Base-by-base conservation (phyloP, 2,113 vertebrate genomes). In the Macrotus californicus region DNA sequence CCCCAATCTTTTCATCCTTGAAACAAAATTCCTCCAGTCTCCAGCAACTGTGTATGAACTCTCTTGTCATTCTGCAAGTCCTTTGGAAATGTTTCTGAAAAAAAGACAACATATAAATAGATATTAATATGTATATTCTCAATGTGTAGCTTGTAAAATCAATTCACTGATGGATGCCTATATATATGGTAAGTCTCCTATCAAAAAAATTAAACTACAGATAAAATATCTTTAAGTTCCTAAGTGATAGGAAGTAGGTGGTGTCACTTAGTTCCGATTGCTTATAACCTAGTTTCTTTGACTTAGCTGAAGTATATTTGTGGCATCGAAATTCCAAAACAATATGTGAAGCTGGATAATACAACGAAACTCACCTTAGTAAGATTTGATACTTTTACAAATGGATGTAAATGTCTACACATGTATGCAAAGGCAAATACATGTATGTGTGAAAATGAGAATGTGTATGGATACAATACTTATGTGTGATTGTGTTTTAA, bases 11-110 rank as follows among this genome's bases (percentile, higher is more conserved):
- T 87, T 77, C 83, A 91, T 76, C 73, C 73, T 96, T 96, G 61
- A 75, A 41, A 67, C 50, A 83, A 88, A 93, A 70, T 85, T 16
- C 85, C 81, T 89, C 9, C 82, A 67, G 26, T 46, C 41, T 34
- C 48, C 64, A 61, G 48, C 36, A 72, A 64, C 24, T 84, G 61
- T 70, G 1, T 79, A 34, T 36, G 48, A 80, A 80, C 31, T 80
- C 43, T 79, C 76, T 67, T 86, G 29, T 82, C 87, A 64, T 6
- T 91, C 64, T 76, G 19, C 9, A 83, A n/a, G 61, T 52, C 24
- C 56, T 81, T 93, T 94, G 43, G 81, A 97, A 91, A 87, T 81
- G 70, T 84, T 90, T 81, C 46, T 76, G 29, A 64, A 80, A 91
- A 91, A 82, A 92, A 66, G 52, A 81, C 3, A 75, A 61, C 31